A percentile compares a stretch with the other conserved stretches of the same genome.
These are phyloP conservation scores for Caenorhabditis zanzibari DNA, from an alignment of 2,888 invertebrate genomes.

Conservation along the genomic window DNA sequence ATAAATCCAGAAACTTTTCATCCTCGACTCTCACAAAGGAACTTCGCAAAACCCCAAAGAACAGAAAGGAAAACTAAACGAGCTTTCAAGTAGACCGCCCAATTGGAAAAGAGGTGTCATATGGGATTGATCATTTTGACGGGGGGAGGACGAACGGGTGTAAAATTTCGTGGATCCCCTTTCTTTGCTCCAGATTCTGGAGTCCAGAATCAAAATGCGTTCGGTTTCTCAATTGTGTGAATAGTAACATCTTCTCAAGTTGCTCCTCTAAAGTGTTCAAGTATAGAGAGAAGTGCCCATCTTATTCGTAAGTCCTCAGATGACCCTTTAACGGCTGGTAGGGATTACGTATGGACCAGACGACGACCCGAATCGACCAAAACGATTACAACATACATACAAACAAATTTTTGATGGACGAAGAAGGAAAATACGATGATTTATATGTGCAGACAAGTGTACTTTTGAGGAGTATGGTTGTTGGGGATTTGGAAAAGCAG, in stretches of 20 bases:
- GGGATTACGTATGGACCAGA: constrained; percentile 62
- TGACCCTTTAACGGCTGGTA: constrained; percentile 67
- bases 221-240: constrained; percentile 21
- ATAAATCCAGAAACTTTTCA: no score
- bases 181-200: background rate
- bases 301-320: constrained; percentile 51
- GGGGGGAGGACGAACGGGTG: constrained; percentile 39
- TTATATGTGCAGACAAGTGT: constrained; percentile 25
- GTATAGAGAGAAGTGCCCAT: constrained; percentile 4
- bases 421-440: constrained; percentile 23
- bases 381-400: constrained; percentile 60
- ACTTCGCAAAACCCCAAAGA: no score
- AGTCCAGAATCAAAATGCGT: constrained; percentile 22
- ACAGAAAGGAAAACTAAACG: background rate
- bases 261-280: constrained; percentile 32
- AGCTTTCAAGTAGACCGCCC: constrained; percentile 13
- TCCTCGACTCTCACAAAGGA: no score
- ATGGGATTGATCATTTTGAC: constrained; percentile 37
- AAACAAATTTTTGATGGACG: constrained; percentile 39
- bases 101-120: constrained; percentile 34
- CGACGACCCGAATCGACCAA: constrained; percentile 18
- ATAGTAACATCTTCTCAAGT: constrained; percentile 36
- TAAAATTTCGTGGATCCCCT: constrained; percentile 45
- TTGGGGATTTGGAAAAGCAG: background rate
- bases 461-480: background rate